Base-by-base conservation (phyloP, 2,797 vertebrate genomes). In the Carcharodon carcharias region DNA sequence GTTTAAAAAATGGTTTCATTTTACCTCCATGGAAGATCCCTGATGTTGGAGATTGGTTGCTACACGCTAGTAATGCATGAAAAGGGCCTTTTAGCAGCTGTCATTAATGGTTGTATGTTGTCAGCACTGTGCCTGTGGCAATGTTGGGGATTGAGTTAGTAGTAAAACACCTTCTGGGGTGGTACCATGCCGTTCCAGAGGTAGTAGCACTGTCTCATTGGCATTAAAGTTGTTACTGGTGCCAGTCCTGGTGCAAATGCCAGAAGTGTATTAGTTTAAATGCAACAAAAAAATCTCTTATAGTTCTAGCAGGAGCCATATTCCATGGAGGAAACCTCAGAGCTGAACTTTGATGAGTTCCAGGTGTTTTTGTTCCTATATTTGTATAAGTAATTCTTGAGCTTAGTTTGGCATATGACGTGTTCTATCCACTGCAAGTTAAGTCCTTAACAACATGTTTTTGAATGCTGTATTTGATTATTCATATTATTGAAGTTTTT, bases 361-460 rank as follows among this genome's bases (percentile, higher is more conserved):
- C 94, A 73, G 94, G 69, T 95, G 45, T 56, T 95, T 95, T 95
- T 95, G 69, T 77, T 95, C n/a, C 63, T 93, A 28, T 65, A 63
- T 95, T 77, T 95, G 65, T 69, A 54, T 21, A 56, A 50, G 16
- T 31, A 95, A 95, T 67, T 56, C 12, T 5, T 56, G 50, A 73
- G 26, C 45, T 73, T 18, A 73, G 8, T 95, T 95, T 77, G 65
- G 14, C 69, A 18, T 54, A 73, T 95, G 94, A 95, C 67, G 4
- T 95, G 67, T 95, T 95, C 94, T 73, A 40, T 77, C 94, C 63
- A 95, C 14, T 73, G 69, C 45, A 35, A 35, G 69, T 2, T 2
- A 73, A 54, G 40, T 73, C 50, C 94, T 67, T 93, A 71, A 56
- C 67, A 71, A 73, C 67, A 95, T 95, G 67, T 95, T 77, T 73